Conservation (phyloP, 2,888 invertebrate species). For the Osedax frankpressi region DNA sequence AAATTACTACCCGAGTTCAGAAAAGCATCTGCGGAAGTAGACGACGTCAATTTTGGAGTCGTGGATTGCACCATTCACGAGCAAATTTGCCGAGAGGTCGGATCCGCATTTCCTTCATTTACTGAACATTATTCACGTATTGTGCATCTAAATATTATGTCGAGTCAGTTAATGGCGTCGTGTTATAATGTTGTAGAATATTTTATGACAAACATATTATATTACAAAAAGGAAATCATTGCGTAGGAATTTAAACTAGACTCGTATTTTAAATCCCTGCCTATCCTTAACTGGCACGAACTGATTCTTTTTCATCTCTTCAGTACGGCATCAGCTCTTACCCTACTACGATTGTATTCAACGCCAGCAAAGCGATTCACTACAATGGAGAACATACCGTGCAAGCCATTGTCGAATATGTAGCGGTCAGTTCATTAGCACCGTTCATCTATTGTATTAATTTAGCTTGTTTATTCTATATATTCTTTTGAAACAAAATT, state of each 20-base stretch:
- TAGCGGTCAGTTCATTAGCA: conserved; percentile 52
- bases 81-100: conserved; percentile 49
- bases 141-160: too few species aligned
- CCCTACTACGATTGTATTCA: conserved; percentile 60
- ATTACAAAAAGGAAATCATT: too few species aligned
- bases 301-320: conserved; percentile 24
- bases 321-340: conserved; percentile 56
- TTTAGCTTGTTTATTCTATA: too few species aligned
- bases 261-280: neutral
- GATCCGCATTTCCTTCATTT: too few species aligned
- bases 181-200: too few species aligned
- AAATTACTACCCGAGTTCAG: conserved; percentile 58
- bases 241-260: too few species aligned
- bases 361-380: conserved; percentile 50
- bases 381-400: conserved; percentile 55
- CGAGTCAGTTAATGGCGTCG: too few species aligned
- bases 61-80: conserved; percentile 59
- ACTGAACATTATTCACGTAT: too few species aligned
- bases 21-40: conserved; percentile 48
- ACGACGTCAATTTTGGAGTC: conserved; percentile 52
- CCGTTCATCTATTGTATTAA: too few species aligned
- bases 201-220: too few species aligned
- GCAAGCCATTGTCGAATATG: conserved; percentile 55
- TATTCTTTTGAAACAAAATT: too few species aligned
- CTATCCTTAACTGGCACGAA: neutral